Evolutionary conservation across 2,888 invertebrate genomes (phyloP), one percentile per base, ranked within the genome.

Genomic region (Cephalotes varians): DNA sequence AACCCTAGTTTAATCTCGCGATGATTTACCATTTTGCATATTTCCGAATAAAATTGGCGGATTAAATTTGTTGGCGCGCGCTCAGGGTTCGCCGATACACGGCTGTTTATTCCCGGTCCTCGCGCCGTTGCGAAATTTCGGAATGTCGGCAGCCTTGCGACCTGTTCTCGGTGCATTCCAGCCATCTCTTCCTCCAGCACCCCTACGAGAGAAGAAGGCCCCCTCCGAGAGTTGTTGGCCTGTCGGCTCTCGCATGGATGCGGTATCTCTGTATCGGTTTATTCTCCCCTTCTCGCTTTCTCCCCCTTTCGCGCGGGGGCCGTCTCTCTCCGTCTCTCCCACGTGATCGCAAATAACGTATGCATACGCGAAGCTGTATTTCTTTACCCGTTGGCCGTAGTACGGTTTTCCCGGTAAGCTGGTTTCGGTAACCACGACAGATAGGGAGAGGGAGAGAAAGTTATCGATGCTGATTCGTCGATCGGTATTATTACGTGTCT

Each of bases 111-210:
- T 51, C 56, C 44, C 54, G 64, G 80, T 65, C 73, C 87, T 79
- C 73, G 37, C 85, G 86, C 89, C 87, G 90, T 91, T 91, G 92
- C 90, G 44, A 91, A 92, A 93, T 93, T 93, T 93, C 84, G 92
- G 93, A 93, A 93, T 93, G 93, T 88, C 90, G 91, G 92, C 92
- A 90, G 91, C 89, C 91, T 92, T 91, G 91, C 91, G 92, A 92
- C 92, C 92, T 92, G 93, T 93, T 91, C 92, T 90, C 87, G 87
- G 90, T 91, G 91, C 92, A 93, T 93, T 93, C 93, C 93, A 90
- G 87, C 79, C 86, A 83, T 74, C 84, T 84, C 85, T 86, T 47
- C 82, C 64, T 85, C 80, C 83, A 84, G 89, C 88, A 89, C 84
- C 87, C 89, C 79, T 83, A 81, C 79, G 73, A 81, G 87, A 82